These are phyloP conservation scores for Cryptus viduatorius DNA, from an alignment of 2,888 invertebrate genomes.

Conservation along the genomic window DNA sequence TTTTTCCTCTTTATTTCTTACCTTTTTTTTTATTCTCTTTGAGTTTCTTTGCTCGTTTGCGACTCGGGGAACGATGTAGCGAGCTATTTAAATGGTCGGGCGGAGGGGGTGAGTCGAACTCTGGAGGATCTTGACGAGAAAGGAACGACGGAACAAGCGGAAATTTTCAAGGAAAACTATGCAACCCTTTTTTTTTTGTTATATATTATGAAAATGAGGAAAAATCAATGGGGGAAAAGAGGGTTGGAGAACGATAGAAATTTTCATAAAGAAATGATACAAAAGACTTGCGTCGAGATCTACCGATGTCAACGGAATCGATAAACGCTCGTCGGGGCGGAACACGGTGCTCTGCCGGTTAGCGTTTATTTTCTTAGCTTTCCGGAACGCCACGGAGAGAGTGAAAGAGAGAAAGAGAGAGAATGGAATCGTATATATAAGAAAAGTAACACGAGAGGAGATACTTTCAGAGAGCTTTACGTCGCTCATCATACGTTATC, in stretches of 20 bases:
- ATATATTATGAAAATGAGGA: not conserved
- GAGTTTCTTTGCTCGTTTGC: not conserved
- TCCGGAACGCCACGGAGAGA: not conserved
- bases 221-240: no score
- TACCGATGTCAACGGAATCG: not conserved
- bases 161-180: not conserved
- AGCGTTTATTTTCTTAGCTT: conserved; percentile 6
- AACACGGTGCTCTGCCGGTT: not conserved
- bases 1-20: not conserved
- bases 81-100: not conserved
- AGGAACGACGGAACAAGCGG: not conserved
- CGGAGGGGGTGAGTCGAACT: not conserved
- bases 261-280: not conserved
- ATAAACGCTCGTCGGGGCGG: not conserved
- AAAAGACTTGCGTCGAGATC: not conserved
- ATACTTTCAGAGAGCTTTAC: conserved; percentile 9
- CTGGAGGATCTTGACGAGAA: not conserved
- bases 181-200: no score
- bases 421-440: no score
- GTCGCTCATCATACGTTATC: conserved; percentile 19
- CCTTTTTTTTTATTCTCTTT: not conserved
- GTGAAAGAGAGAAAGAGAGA: not conserved
- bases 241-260: no score
- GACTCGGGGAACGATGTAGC: not conserved
- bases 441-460: not conserved